phyloP scores from a whole-genome alignment of 2,888 invertebrate species.

The Helobdella robusta region DNA sequence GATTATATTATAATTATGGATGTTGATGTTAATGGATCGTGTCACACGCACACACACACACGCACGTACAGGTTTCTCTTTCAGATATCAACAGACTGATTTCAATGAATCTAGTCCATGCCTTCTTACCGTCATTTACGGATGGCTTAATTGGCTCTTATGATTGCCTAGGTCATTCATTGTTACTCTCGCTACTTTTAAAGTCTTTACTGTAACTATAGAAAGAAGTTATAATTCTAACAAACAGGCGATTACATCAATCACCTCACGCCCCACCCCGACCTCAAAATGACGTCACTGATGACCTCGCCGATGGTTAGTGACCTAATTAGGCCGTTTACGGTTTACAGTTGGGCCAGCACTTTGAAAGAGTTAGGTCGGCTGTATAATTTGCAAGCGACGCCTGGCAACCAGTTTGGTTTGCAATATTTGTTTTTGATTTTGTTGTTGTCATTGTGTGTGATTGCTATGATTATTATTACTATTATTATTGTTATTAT shows the following conservation, averaged over 20 bases:
- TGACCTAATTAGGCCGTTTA: conserved; percentile 37
- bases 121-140: conserved; percentile 14
- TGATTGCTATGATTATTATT: background rate
- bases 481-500: background rate
- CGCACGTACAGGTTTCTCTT: conserved; percentile 43
- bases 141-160: background rate
- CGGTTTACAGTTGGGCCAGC: conserved; percentile 46
- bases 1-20: no score
- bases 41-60: conserved; percentile 46
- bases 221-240: conserved; percentile 1
- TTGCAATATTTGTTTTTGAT: background rate
- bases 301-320: conserved; percentile 45
- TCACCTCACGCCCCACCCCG: conserved; percentile 44
- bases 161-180: background rate
- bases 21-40: conserved; percentile 41
- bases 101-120: conserved; percentile 36
- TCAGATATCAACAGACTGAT: no score
- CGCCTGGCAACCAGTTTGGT: no score
- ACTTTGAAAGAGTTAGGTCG: no score
- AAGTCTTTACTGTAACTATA: background rate
- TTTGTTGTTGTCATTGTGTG: background rate
- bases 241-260: conserved; percentile 42
- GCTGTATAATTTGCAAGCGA: no score
- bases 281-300: conserved; percentile 46
- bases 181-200: background rate